phyloP scores from a whole-genome alignment of 1,140 invertebrate genomes.

The Brachionus paranguensis region DNA sequence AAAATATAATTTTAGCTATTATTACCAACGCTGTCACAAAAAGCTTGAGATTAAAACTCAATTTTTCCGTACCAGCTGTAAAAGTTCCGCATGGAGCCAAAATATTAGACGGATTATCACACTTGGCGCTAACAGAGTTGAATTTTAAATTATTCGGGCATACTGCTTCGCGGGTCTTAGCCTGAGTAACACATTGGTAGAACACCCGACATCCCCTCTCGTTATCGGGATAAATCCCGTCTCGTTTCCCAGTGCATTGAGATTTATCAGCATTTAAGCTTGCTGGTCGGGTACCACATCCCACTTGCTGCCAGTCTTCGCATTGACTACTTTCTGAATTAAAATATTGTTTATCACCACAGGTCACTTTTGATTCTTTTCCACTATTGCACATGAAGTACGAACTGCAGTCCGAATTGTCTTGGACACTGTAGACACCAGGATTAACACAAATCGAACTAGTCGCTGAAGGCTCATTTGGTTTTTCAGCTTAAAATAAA shows the following conservation, averaged over 20 bases:
- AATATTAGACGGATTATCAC: conserved; percentile 5
- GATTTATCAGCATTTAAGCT: conserved; percentile 13
- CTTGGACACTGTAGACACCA: neutral
- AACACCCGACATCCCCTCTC: conserved; percentile 1
- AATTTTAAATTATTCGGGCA: conserved; percentile 30
- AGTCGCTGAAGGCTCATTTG: neutral
- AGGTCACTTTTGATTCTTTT: neutral
- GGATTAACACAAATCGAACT: neutral
- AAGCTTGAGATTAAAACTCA: neutral
- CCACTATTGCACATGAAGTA: conserved; percentile 28
- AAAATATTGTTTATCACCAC: conserved; percentile 36
- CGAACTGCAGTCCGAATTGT: neutral
- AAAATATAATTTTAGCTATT: neutral
- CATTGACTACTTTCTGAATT: conserved; percentile 33
- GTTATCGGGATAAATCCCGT: conserved; percentile 38
- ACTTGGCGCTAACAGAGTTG: conserved; percentile 4
- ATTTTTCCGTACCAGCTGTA: neutral
- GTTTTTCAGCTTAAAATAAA: conserved; percentile 21
- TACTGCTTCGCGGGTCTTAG: conserved; percentile 34
- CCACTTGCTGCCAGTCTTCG: conserved; percentile 26
- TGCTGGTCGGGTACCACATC: conserved; percentile 6
- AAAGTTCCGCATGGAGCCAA: conserved; percentile 25
- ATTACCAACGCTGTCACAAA: neutral
- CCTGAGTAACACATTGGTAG: conserved; percentile 26
- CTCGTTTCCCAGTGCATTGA: neutral